Evolutionary conservation across 1,140 invertebrate genomes (phyloP).

Genomic region (Tenebrio molitor): DNA sequence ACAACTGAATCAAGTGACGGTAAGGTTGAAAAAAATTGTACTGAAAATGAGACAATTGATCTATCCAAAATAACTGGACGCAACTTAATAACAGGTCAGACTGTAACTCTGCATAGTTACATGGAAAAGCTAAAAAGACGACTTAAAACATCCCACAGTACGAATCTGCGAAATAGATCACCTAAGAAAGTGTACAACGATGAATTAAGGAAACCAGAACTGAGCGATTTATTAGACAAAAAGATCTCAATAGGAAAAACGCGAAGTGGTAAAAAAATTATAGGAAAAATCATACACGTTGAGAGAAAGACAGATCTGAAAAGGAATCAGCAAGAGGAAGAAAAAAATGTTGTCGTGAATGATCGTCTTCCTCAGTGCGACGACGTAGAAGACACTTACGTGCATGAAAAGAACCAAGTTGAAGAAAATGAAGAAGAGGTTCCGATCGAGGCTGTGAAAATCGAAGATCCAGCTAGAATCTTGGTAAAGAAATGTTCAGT

Average conservation of each 20-base stretch:
- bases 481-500: conserved; percentile 3
- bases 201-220: conserved; percentile 1
- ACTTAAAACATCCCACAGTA: conserved; percentile 7
- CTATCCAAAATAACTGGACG: conserved; percentile 51
- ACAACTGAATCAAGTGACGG: background rate
- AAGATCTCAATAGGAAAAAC: conserved; percentile 56
- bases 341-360: background rate
- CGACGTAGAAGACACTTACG: too few relatives aligned
- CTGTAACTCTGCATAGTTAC: conserved; percentile 51
- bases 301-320: conserved; percentile 16
- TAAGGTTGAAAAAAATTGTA: background rate
- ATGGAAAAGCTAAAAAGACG: conserved; percentile 51
- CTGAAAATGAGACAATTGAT: conserved; percentile 15
- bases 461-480: background rate
- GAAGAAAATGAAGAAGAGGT: background rate
- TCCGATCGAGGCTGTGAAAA: background rate
- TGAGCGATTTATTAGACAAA: conserved; percentile 53
- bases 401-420: too few relatives aligned
- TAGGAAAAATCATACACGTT: conserved; percentile 58
- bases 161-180: background rate
- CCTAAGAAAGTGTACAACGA: conserved; percentile 28
- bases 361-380: background rate
- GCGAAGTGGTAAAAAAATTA: conserved; percentile 49
- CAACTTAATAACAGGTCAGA: conserved; percentile 56
- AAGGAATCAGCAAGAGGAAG: background rate